Evolutionary conservation across 2,888 invertebrate genomes (phyloP).

Genomic region (Liopterus haemorrhoidalis): DNA sequence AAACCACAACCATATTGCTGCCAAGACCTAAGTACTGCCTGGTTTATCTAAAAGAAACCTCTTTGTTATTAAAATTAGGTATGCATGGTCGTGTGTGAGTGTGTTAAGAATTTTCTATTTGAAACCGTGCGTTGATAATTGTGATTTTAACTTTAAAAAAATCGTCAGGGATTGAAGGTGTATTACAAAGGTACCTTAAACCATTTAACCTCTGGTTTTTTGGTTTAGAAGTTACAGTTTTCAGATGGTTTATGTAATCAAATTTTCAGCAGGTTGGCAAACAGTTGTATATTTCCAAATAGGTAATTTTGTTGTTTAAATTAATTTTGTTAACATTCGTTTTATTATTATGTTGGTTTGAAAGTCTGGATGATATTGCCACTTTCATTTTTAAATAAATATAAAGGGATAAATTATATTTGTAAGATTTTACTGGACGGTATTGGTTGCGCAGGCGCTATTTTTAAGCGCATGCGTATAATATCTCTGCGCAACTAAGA

Average conservation of each 20-base stretch:
- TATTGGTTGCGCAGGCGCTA: too few relatives aligned
- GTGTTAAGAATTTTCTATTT: constrained; percentile 23
- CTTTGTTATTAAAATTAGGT: constrained; percentile 22
- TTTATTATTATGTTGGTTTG: constrained; percentile 22
- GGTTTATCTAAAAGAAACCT: constrained; percentile 21
- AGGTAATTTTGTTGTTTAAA: constrained; percentile 24
- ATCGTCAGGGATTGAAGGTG: constrained; percentile 25
- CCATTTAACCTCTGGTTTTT: too few relatives aligned
- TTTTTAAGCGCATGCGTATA: too few relatives aligned
- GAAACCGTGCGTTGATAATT: constrained; percentile 24
- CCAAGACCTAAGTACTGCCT: constrained; percentile 16
- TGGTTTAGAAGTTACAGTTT: not conserved
- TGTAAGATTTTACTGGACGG: too few relatives aligned
- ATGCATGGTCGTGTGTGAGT: constrained; percentile 16
- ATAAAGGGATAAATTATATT: too few relatives aligned
- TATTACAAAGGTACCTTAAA: constrained; percentile 24
- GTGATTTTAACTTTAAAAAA: constrained; percentile 26
- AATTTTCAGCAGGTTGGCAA: constrained; percentile 24
- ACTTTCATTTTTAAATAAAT: too few relatives aligned
- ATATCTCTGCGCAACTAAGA: too few relatives aligned
- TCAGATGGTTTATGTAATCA: constrained; percentile 24
- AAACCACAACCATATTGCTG: constrained; percentile 21
- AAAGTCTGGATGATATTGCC: constrained; percentile 24
- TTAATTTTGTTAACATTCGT: constrained; percentile 24
- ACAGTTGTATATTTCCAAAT: constrained; percentile 24